phyloP scores from a whole-genome alignment of 2,888 invertebrate species.

The Cetonia aurata region DNA sequence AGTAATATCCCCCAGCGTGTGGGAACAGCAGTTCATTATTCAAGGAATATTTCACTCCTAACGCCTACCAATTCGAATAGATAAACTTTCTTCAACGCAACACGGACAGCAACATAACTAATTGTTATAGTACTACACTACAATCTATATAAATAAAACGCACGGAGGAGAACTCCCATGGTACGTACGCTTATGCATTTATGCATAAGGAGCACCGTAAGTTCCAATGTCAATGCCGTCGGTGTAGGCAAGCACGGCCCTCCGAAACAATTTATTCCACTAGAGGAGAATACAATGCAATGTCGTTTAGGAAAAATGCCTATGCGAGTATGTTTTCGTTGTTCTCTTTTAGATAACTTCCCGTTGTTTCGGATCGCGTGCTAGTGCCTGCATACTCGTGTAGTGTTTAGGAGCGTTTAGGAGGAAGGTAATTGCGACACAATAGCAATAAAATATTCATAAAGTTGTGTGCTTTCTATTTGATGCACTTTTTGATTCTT shows the following conservation, averaged over 20 bases:
- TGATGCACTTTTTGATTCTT: too few relatives aligned
- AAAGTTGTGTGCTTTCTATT: neutral
- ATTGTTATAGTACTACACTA: neutral
- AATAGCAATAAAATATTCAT: constrained; percentile 36
- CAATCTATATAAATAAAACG: constrained; percentile 13
- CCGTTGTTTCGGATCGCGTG: constrained; percentile 2
- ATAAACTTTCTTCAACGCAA: constrained; percentile 33
- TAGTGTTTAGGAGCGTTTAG: constrained; percentile 2
- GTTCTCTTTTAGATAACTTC: neutral
- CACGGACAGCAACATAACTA: constrained; percentile 7
- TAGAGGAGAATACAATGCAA: constrained; percentile 35
- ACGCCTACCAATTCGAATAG: constrained; percentile 37
- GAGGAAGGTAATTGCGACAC: constrained; percentile 25
- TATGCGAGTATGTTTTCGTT: constrained; percentile 18
- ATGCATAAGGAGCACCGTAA: neutral
- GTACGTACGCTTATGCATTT: constrained; percentile 3
- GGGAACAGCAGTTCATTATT: constrained; percentile 43
- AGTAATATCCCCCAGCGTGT: constrained; percentile 29
- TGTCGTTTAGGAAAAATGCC: constrained; percentile 30
- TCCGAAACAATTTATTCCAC: constrained; percentile 34
- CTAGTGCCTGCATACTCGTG: neutral
- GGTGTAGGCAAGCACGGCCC: constrained; percentile 7
- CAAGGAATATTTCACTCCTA: constrained; percentile 15
- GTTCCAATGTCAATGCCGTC: constrained; percentile 41
- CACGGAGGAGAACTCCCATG: neutral